Evolutionary conservation across 2,888 invertebrate genomes (phyloP).

Genomic region (Lottia scabra): DNA sequence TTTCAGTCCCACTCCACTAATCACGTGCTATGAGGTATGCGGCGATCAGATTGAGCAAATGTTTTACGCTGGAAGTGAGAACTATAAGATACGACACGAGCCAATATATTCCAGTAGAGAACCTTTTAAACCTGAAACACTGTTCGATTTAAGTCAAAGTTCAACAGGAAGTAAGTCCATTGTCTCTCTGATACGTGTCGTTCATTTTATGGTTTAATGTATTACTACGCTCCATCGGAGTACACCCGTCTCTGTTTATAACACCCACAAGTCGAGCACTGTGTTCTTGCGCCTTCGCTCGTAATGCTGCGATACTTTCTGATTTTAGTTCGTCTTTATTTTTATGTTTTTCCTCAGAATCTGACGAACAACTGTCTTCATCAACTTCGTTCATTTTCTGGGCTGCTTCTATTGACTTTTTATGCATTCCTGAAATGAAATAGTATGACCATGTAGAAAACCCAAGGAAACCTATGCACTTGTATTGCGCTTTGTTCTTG

Average conservation of each 20-base stretch:
- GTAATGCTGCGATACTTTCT: conserved; percentile 92
- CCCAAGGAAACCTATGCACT: too few relatives aligned
- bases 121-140: too few relatives aligned
- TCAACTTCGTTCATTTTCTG: conserved; percentile 88
- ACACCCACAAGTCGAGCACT: conserved; percentile 60
- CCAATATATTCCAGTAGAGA: too few relatives aligned
- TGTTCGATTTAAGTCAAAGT: too few relatives aligned
- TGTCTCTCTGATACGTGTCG: background rate
- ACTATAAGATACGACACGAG: too few relatives aligned
- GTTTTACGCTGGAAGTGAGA: too few relatives aligned
- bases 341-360: conserved; percentile 45
- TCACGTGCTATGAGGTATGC: too few relatives aligned
- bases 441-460: too few relatives aligned
- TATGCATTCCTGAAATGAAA: conserved; percentile 89
- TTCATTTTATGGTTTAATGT: background rate
- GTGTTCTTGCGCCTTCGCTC: conserved; percentile 96
- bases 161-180: background rate
- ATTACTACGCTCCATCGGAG: background rate
- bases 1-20: too few relatives aligned
- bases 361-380: conserved; percentile 75
- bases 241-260: conserved; percentile 34
- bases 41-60: too few relatives aligned
- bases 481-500: too few relatives aligned
- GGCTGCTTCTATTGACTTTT: conserved; percentile 97
- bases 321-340: conserved; percentile 76